A percentile compares a stretch with the other conserved stretches of the same genome.
These are phyloP conservation scores for Theocolax elegans DNA, from an alignment of 1,140 invertebrate genomes.

Conservation along the genomic window DNA sequence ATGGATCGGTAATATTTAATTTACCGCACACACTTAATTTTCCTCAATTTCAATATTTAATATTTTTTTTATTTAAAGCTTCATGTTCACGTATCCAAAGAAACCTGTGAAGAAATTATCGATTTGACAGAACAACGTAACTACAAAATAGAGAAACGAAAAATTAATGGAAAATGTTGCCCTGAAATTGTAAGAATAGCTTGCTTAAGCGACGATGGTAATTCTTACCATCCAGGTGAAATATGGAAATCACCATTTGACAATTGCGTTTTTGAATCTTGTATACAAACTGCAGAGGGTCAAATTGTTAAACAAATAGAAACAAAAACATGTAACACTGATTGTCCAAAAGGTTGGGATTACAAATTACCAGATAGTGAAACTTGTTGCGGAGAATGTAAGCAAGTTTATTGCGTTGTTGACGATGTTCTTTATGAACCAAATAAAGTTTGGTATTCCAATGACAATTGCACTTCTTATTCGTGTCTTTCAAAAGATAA, in stretches of 20 bases:
- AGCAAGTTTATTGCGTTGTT: slow-evolving; percentile 74
- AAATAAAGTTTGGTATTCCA: slow-evolving; percentile 72
- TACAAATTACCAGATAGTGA: slow-evolving; percentile 65
- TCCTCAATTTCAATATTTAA: neutral
- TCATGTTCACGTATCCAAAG: slow-evolving; percentile 61
- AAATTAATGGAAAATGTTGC: slow-evolving; percentile 69
- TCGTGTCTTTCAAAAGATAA: slow-evolving; percentile 65
- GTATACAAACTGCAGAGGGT: slow-evolving; percentile 65
- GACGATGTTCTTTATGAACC: slow-evolving; percentile 69
- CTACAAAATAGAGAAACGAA: slow-evolving; percentile 66
- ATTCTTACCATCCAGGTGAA: slow-evolving; percentile 69
- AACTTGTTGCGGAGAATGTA: slow-evolving; percentile 79
- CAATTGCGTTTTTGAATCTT: slow-evolving; percentile 73
- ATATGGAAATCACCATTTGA: slow-evolving; percentile 68
- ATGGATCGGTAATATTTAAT: slow-evolving; percentile 68
- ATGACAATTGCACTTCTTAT: slow-evolving; percentile 78
- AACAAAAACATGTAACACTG: slow-evolving; percentile 67
- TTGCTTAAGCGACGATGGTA: slow-evolving; percentile 69
- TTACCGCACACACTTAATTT: no score
- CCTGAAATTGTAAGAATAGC: slow-evolving; percentile 66
- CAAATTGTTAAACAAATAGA: slow-evolving; percentile 65
- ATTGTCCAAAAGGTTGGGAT: slow-evolving; percentile 71
- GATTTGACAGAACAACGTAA: slow-evolving; percentile 59
- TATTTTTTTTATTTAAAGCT: slow-evolving; percentile 54
- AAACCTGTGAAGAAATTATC: slow-evolving; percentile 61